phyloP scores from a whole-genome alignment of 2,113 vertebrate genomes.

The Marmota flaviventris region DNA sequence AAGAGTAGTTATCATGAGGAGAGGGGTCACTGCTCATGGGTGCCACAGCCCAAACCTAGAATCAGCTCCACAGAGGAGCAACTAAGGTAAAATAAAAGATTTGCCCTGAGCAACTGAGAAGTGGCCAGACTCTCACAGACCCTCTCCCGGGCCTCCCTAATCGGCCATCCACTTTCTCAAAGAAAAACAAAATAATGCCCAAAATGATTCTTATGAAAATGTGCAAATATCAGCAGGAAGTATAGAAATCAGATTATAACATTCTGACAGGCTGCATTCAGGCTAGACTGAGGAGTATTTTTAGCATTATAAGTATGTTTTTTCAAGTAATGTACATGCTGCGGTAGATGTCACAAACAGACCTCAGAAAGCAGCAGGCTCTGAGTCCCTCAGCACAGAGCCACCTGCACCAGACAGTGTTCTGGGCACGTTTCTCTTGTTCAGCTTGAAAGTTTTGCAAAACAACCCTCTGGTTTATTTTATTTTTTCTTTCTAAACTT shows the following conservation, averaged over 20 bases:
- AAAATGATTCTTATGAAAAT: slow-evolving; percentile 72
- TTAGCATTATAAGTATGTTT: slow-evolving; percentile 44
- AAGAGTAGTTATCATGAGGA: not conserved
- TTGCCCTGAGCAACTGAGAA: not conserved
- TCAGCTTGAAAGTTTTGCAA: slow-evolving; percentile 62
- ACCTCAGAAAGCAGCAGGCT: slow-evolving; percentile 49
- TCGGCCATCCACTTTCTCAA: slow-evolving; percentile 12
- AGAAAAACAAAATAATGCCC: slow-evolving; percentile 56
- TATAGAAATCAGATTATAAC: slow-evolving; percentile 62
- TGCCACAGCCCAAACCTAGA: not conserved
- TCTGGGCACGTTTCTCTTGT: slow-evolving; percentile 47
- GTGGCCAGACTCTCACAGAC: rapidly evolving
- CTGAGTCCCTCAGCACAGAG: slow-evolving; percentile 63
- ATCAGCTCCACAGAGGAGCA: not conserved
- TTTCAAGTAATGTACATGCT: slow-evolving; percentile 63
- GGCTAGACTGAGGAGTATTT: slow-evolving; percentile 69
- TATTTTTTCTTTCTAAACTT: not conserved
- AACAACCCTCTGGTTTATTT: not conserved
- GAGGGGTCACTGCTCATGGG: too few species aligned
- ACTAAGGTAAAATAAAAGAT: not conserved
- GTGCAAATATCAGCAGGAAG: slow-evolving; percentile 72
- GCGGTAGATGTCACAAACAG: slow-evolving; percentile 54
- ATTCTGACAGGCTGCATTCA: slow-evolving; percentile 63
- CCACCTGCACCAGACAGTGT: slow-evolving; percentile 59
- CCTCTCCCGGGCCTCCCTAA: not conserved